Percentiles rank a stretch among this genome's conserved stretches.
Conservation (phyloP, 2,888 invertebrate species). For the Latrodectus hesperus region DNA sequence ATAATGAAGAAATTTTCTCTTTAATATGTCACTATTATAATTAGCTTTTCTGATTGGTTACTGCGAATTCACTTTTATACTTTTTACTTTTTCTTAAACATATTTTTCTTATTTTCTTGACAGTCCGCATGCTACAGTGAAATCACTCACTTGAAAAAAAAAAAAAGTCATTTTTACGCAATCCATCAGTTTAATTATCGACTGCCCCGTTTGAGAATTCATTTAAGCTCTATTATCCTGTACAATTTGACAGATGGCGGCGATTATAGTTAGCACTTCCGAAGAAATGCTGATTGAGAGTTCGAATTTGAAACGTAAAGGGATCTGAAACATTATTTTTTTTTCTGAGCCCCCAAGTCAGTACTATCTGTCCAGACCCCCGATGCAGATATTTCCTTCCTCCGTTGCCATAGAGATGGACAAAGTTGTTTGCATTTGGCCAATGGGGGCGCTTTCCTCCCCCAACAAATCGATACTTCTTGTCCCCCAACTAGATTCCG, state of each 20-base stretch:
- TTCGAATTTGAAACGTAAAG: neutral
- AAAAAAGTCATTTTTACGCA: neutral
- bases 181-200: conserved; percentile 41
- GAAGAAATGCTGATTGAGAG: neutral
- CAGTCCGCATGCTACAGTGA: too few relatives aligned
- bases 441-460: conserved; percentile 65
- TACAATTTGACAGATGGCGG: neutral
- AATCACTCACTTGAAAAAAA: too few relatives aligned
- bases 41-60: too few relatives aligned
- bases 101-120: too few relatives aligned
- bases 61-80: too few relatives aligned
- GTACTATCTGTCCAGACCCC: conserved; percentile 35
- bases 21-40: too few relatives aligned
- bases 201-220: neutral
- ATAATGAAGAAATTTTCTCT: too few relatives aligned
- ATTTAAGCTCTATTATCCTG: neutral
- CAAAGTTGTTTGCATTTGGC: conserved; percentile 69
- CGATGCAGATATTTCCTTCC: conserved; percentile 66
- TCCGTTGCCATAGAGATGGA: conserved; percentile 65
- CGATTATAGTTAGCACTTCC: neutral
- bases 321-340: neutral
- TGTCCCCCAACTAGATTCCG: conserved; percentile 33
- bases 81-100: too few relatives aligned
- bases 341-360: neutral
- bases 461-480: conserved; percentile 50